Base-by-base conservation (phyloP, 2,888 invertebrate species). In the Dasysyrphus albostriatus region DNA sequence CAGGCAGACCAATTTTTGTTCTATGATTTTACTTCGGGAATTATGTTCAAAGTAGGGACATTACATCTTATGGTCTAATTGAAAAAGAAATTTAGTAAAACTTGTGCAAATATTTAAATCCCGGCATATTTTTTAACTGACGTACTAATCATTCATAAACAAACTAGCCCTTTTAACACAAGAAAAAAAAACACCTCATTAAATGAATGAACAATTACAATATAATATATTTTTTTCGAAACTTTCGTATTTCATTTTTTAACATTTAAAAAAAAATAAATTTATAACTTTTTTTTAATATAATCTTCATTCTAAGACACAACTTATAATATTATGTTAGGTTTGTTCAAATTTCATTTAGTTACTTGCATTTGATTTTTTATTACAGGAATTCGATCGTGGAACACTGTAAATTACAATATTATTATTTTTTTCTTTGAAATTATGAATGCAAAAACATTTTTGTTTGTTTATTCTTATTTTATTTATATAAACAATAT, bases 161-260 rank as follows among this genome's bases (percentile, higher is more conserved):
- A 24, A 24, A 24, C 24, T 24, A 24, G 24, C 24, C 24, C 24
- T 24, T 24, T 24, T 24, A 9, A 42, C n/a, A 42, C 9, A 56
- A 54, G 56, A 24, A 29, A 44, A 32, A 69, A 9, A 69, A 67
- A 51, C 42, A 67, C 65, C 47, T 59, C 19, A 63, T 78, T 87
- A 72, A 83, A 87, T 87, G 78, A 83, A 87, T 87, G 87, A 87
- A 87, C 87, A 87, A 87, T 87, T 87, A 87, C 82, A 87, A 87
- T 87, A 87, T 87, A 87, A 81, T 81, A 85, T 85, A 81, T 85
- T 77, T 83, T n/a, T 77, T 72, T 74, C 74, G 87, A 82, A 85
- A 85, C 82, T 76, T 85, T 85, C 81, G 74, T 87, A 82, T 87
- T 75, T 87, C 82, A 54, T 82, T 78, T 84, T 73, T 79, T 87